Evolutionary conservation across 1,140 invertebrate genomes (phyloP), one percentile per base, ranked within the genome.

Genomic region (Aethina tumida): DNA sequence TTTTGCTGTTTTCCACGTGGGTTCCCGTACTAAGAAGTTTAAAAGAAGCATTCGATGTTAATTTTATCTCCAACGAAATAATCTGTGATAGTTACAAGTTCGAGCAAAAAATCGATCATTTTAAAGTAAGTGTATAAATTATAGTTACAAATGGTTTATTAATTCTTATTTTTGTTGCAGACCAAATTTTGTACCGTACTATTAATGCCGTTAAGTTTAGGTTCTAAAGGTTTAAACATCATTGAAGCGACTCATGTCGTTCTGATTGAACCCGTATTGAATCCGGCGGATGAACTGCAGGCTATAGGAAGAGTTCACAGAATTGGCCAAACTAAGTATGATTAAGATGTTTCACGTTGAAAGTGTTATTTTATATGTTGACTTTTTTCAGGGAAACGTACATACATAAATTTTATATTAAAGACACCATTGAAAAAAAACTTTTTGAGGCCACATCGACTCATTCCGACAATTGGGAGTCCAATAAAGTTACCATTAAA

Each of bases 201-300:
- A 4, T 56, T 89, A 5, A 60, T 88, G 48, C 79, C 80, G 0
- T 60, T 86, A 5, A 61, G 67, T 38, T 70, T 70, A 31, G 84
- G 83, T 8, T 65, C 77, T 0, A 87, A 88, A 60, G 84, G 84
- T 0, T 56, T 89, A 1, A 89, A 88, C 62, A 58, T 89, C 17
- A 79, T 76, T 16, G 84, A 89, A 63, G 84, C 84, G 2, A 80
- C 74, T 7, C 82, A 88, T 62, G 75, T 88, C 0, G 65, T 89
- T 15, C 63, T 89, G 3, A 72, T 82, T 4, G 84, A 89, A 50
- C 84, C 84, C 0, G 68, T 84, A 19, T 60, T 88, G 0, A 83
- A 85, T 60, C 70, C 74, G 7, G 78, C 74, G 2, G 75, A 80
- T 45, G 82, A 86, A 51, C 53, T 77, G 3, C 84, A 89, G 64